Conservation (phyloP, 2,888 invertebrate genomes). For the Helleia helle region DNA sequence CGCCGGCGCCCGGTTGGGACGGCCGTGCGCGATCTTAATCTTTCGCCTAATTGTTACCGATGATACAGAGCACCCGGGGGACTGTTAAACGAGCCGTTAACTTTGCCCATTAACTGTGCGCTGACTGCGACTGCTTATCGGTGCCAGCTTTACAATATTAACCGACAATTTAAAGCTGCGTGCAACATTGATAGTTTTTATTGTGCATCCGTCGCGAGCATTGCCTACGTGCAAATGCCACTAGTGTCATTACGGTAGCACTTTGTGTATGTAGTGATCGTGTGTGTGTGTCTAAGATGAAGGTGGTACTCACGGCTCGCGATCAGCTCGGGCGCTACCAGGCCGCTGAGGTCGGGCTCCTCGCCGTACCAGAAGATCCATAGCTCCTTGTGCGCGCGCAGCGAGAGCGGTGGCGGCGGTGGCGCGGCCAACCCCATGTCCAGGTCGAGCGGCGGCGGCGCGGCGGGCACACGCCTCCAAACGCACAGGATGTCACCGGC, state of each 20-base stretch:
- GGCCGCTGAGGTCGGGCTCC: conserved; percentile 90
- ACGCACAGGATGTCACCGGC: conserved; percentile 97
- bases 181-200: neutral
- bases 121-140: neutral
- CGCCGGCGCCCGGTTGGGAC: too few species aligned
- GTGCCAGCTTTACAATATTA: neutral
- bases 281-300: neutral
- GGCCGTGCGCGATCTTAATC: conserved; percentile 48
- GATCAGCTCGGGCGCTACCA: conserved; percentile 89
- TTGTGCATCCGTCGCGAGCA: neutral
- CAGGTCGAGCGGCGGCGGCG: conserved; percentile 57
- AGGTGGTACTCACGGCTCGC: conserved; percentile 83
- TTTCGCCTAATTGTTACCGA: conserved; percentile 47
- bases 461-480: conserved; percentile 90
- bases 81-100: conserved; percentile 55
- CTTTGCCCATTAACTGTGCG: conserved; percentile 39
- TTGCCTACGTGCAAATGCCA: neutral
- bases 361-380: conserved; percentile 99
- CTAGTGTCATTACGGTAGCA: neutral
- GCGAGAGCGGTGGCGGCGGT: conserved; percentile 84
- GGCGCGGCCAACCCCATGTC: conserved; percentile 71
- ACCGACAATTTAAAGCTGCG: neutral
- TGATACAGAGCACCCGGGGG: conserved; percentile 34
- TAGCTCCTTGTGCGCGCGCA: conserved; percentile 94
- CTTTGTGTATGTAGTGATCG: too few species aligned